These are phyloP conservation scores for Gavia stellata DNA, from an alignment of 2,113 vertebrate species.

Conservation along the genomic window DNA sequence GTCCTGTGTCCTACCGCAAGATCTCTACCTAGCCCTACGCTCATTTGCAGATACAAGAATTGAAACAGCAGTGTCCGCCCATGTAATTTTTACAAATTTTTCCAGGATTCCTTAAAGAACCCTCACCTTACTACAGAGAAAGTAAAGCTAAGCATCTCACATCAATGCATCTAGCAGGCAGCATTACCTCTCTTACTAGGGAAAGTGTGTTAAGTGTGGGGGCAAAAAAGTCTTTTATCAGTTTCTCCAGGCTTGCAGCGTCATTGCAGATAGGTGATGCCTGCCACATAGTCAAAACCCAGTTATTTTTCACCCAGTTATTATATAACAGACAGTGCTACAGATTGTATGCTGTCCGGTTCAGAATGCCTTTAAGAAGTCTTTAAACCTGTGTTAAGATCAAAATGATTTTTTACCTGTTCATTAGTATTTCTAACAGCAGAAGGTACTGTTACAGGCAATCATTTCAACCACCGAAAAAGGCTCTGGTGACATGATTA, in stretches of 20 bases:
- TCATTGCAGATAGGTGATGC: background rate
- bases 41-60: background rate
- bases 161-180: background rate
- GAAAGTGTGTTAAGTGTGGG: background rate
- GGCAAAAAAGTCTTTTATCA: background rate
- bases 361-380: background rate
- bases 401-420: background rate
- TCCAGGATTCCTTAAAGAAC: background rate
- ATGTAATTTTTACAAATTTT: background rate
- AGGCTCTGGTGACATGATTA: constrained; percentile 24
- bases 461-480: background rate
- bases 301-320: background rate
- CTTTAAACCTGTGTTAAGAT: background rate
- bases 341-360: background rate
- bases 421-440: background rate
- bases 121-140: background rate
- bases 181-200: background rate
- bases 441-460: background rate
- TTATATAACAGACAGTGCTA: background rate
- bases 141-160: background rate
- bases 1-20: background rate
- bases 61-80: background rate
- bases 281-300: background rate
- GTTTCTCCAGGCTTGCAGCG: background rate
- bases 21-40: background rate